Evolutionary conservation across 2,888 invertebrate species (phyloP), one percentile per base, ranked within the genome.

Genomic region (Nymphalis polychloros): DNA sequence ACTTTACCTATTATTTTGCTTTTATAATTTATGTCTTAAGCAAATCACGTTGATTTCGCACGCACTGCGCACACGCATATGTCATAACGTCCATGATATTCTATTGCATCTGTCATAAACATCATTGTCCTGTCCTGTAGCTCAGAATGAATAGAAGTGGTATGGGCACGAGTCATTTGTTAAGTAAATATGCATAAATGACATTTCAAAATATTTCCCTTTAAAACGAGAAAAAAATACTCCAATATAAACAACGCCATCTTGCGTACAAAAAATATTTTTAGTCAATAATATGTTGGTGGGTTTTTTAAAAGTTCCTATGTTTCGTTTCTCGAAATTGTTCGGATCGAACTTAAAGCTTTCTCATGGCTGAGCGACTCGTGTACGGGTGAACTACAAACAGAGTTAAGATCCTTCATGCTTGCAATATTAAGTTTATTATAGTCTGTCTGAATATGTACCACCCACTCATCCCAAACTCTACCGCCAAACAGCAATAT

Each of bases 101-200:
- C 74, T 79, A 83, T 84, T 79, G 77, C 80, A 80, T 78, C 72
- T 81, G 76, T 77, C 79, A 74, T 85, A 82, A 85, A 83, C 81
- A 81, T 84, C 77, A 83, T 84, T 83, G 84, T 70, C 46, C 63
- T 70, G 63, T 67, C 67, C 63, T 49, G 55, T 72, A 78, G 71
- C 35, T 48, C 20, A 47, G 49, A 77, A 71, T 52, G 41, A 52
- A 49, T 57, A 13, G 63, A 31, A 67, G 48, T 57, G 63, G 55
- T 55, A 41, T 19, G 31, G 19, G 41, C 55, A n/a, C 35, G 19
- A 57, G 8, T n/a, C 10, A 41, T 57, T 35, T n/a, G 57, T 41
- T 57, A 57, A 41, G 10, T 41, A 57, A 35, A 35, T 57, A 57
- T 35, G 41, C 35, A 35, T 41, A 57, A 41, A 31, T 55, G 53